Base-by-base conservation (phyloP, 2,797 vertebrate species). In the Anomalospiza imberbis region DNA sequence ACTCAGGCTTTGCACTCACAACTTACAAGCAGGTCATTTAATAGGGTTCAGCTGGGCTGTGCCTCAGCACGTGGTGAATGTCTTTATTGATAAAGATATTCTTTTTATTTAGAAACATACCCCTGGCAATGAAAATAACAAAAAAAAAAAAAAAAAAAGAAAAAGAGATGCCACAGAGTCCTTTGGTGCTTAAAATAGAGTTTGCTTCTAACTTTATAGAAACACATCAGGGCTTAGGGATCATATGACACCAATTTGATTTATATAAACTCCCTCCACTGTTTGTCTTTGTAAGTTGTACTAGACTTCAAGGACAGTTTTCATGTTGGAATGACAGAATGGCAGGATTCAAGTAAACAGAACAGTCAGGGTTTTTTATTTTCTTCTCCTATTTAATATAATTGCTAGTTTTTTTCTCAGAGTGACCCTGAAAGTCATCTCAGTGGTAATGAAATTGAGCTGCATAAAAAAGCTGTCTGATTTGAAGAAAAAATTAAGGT, bases 281-380 rank as follows among this genome's bases (percentile, higher is more conserved):
- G 12, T 87, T 95, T 94, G 93, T 94, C 91, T 97, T 94, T 96
- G 80, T 61, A 90, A 26, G 72, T 79, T 95, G 89, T 76, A 82
- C 83, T 34, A 63, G 22, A 89, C 50, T 95, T 96, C 96, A 97
- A 96, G 95, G 95, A 94, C 96, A 96, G 91, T 90, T 86, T 91
- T 96, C 85, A 81, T 51, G 88, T 78, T 94, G 89, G 83, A 94
- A 82, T 92, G 89, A 95, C 94, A 95, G 94, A 94, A 96, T 82
- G 93, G 93, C 88, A 95, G 95, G 88, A 96, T 91, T 89, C 91
- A 89, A 95, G 61, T 94, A 96, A 95, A 93, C 91, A 95, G 71
- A 96, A 87, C 83, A 88, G 79, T 73, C 85, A 82, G 84, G 22
- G 14, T 73, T 34, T 92, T 94, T 94, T 88, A 60, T 95, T 95